Evolutionary conservation across 1,140 invertebrate genomes (phyloP).

Genomic region (Zaprionus inermis): DNA sequence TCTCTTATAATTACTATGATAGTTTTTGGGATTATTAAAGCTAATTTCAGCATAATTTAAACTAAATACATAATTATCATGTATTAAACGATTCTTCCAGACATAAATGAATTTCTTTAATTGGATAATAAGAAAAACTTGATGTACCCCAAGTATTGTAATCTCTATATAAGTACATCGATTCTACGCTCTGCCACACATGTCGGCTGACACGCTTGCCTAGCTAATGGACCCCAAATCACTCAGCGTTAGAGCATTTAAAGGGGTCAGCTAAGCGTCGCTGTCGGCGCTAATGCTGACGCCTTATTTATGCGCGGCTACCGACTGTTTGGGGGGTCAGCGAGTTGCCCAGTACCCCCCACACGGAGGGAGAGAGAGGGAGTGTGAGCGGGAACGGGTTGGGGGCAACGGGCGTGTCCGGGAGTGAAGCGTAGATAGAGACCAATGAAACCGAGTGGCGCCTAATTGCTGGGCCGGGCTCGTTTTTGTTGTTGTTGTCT

Average conservation of each 20-base stretch:
- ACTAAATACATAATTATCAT: not conserved
- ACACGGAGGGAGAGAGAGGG: not conserved
- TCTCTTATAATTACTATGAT: no score
- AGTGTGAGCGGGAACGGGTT: not conserved
- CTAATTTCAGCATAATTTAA: not conserved
- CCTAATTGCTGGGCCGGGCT: conserved; percentile 57
- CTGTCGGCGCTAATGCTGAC: conserved; percentile 57
- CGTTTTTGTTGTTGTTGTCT: conserved; percentile 26
- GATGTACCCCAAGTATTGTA: no score
- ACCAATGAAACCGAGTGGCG: conserved; percentile 55
- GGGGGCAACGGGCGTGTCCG: not conserved
- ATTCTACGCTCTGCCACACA: not conserved
- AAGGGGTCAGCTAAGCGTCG: conserved; percentile 50
- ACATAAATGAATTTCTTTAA: no score
- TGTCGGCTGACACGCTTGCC: not conserved
- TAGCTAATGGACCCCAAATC: conserved; percentile 5
- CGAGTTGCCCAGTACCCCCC: conserved; percentile 15
- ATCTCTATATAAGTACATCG: no score
- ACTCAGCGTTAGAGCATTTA: conserved; percentile 25
- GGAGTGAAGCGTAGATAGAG: conserved; percentile 19
- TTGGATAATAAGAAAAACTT: no score
- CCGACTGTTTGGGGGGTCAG: conserved; percentile 42
- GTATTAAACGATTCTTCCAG: not conserved
- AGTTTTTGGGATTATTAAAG: not conserved
- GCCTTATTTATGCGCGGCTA: conserved; percentile 53